Base-by-base conservation (phyloP, 2,113 vertebrate genomes). In the Craseonycteris thonglongyai region DNA sequence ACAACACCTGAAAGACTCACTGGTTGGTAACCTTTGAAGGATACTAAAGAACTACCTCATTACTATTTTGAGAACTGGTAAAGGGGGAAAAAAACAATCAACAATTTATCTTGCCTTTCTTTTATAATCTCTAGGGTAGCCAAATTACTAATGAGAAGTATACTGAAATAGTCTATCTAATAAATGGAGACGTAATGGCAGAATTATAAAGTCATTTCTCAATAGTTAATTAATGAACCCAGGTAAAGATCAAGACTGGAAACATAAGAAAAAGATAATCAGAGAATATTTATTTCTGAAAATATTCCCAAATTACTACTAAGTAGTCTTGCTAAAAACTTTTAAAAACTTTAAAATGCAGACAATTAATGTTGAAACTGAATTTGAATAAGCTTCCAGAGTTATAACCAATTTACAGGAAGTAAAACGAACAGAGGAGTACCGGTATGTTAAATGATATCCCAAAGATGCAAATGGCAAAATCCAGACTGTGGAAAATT, bases 181-280 rank as follows among this genome's bases (percentile, higher is more conserved):
- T 71, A 74, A 66, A 54, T 79, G 69, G 40, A 91, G 26, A 76
- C 61, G 26, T 16, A 81, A 56, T 51, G 14, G 92, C 2, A 94
- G 30, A 86, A 93, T 88, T 45, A 95, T 61, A 75, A 91, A 83
- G 74, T 45, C 2, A 76, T 58, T 85, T 92, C 88, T 80, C 42
- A 90, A 82, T 4, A 88, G 24, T 54, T 84, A 94, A 91, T 83
- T 51, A 71, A 82, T 28, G 11, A 51, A 94, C 2, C 26, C 4
- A 81, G 2, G 18, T 30, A 94, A 61, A 47, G n/a, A 96, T 74
- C 3, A 85, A 91, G 35, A 89, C 11, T 82, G 30, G 78, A 91
- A 92, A 94, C 1, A 4, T 72, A 72, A 65, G 38, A 82, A 40
- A 89, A 75, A 91, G 3, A 91, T 51, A 82, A 35, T 10, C 38